Percentiles rank a stretch among this genome's conserved stretches.
Evolutionary conservation across 2,888 invertebrate genomes (phyloP).

Genomic region (Meteorus colon): DNA sequence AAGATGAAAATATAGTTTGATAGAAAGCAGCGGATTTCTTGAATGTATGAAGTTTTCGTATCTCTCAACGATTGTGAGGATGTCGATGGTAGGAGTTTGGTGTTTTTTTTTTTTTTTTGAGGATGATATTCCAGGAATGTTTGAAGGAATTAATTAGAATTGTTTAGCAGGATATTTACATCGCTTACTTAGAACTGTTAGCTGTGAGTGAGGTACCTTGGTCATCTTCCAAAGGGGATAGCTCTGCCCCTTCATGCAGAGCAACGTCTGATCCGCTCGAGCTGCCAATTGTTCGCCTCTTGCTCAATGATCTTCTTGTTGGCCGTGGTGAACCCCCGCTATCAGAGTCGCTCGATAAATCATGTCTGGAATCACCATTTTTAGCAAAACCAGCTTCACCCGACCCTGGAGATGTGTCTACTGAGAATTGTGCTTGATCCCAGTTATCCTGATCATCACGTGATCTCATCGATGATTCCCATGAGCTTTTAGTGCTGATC

Average conservation of each 20-base stretch:
- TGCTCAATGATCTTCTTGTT: slow-evolving; percentile 66
- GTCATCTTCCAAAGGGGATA: slow-evolving; percentile 77
- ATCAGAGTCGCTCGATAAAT: slow-evolving; percentile 69
- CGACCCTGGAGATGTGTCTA: slow-evolving; percentile 69
- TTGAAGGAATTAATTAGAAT: slow-evolving; percentile 19
- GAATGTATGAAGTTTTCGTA: not conserved
- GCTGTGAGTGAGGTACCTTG: slow-evolving; percentile 76
- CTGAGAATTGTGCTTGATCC: slow-evolving; percentile 65
- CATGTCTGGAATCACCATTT: slow-evolving; percentile 64
- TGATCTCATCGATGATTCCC: slow-evolving; percentile 56
- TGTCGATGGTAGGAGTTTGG: not conserved
- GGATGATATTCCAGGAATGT: not conserved
- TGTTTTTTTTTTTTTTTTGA: not conserved
- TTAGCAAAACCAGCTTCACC: slow-evolving; percentile 67
- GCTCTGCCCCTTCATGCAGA: slow-evolving; percentile 79
- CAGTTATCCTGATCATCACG: slow-evolving; percentile 61
- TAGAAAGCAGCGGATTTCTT: slow-evolving; percentile 8
- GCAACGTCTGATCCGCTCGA: slow-evolving; percentile 80
- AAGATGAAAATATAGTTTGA: slow-evolving; percentile 30
- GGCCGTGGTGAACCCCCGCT: slow-evolving; percentile 68
- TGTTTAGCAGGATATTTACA: slow-evolving; percentile 69
- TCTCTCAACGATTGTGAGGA: not conserved
- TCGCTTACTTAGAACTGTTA: slow-evolving; percentile 72
- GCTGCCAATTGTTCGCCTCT: slow-evolving; percentile 76
- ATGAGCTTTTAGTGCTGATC: slow-evolving; percentile 58